Conservation (phyloP, 2,888 invertebrate species). For the Ophion ventricosus region DNA sequence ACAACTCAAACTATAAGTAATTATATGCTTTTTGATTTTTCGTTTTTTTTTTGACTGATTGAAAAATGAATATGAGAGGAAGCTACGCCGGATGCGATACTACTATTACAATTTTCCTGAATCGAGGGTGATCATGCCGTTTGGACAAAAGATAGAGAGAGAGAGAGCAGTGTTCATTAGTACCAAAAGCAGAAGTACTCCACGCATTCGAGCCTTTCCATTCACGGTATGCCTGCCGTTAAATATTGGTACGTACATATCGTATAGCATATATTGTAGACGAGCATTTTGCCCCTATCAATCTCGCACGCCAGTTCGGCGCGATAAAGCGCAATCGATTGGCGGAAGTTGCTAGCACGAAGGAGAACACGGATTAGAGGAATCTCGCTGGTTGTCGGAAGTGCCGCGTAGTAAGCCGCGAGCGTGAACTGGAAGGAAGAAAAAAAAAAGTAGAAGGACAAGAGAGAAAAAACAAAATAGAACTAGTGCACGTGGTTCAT, state of each 20-base stretch:
- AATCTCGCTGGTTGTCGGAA: conserved; percentile 55
- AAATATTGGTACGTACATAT: not conserved
- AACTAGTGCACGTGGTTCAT: conserved; percentile 41
- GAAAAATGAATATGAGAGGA: not conserved
- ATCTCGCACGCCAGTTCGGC: conserved; percentile 44
- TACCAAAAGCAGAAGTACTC: not conserved
- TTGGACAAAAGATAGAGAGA: not conserved
- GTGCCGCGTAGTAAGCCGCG: conserved; percentile 42
- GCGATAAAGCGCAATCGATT: conserved; percentile 59
- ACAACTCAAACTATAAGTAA: no score
- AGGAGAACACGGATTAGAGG: conserved; percentile 41
- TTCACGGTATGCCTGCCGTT: not conserved
- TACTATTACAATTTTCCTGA: no score
- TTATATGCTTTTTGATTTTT: no score
- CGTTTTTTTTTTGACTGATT: no score
- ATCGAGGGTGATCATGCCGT: no score
- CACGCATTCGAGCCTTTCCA: not conserved
- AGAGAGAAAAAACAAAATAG: conserved; percentile 18
- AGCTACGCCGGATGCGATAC: no score
- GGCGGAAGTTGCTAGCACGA: conserved; percentile 55
- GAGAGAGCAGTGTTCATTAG: not conserved
- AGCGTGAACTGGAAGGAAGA: conserved; percentile 37
- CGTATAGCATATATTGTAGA: not conserved
- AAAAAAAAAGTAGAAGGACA: conserved; percentile 5
- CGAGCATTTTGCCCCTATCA: conserved; percentile 34